Conservation (phyloP, 2,888 invertebrate genomes). For the Rotaria sp. region DNA sequence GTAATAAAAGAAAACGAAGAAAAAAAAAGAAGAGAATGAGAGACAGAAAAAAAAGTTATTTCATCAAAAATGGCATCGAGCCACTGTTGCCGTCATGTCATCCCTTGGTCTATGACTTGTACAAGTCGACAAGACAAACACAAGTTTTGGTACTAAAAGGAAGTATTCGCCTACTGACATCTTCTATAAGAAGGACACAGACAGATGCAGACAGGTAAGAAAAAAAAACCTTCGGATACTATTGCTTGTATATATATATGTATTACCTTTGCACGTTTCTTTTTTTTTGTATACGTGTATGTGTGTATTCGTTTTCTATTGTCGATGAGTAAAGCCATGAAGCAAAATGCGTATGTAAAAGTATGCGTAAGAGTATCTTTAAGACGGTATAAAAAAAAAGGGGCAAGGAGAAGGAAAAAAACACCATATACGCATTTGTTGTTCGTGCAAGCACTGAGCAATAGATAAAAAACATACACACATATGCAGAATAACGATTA, state of each 20-base stretch:
- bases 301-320: neutral
- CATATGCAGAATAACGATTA: neutral
- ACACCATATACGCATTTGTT: neutral
- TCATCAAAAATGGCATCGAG: constrained; percentile 24
- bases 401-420: neutral
- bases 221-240: neutral
- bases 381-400: neutral
- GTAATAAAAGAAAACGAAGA: neutral
- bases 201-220: neutral
- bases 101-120: neutral
- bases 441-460: neutral
- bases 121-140: neutral
- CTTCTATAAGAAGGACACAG: neutral
- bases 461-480: neutral
- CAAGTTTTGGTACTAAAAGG: neutral
- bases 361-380: neutral
- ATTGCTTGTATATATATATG: neutral
- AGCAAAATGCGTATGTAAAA: neutral
- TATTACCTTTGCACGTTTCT: neutral
- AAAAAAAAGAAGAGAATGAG: constrained; percentile 9
- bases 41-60: neutral
- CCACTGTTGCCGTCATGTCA: constrained; percentile 6
- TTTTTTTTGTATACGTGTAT: neutral
- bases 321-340: neutral
- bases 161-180: neutral